Evolutionary conservation across 2,113 vertebrate species (phyloP), one percentile per base, ranked within the genome.

Genomic region (Turnix velox): DNA sequence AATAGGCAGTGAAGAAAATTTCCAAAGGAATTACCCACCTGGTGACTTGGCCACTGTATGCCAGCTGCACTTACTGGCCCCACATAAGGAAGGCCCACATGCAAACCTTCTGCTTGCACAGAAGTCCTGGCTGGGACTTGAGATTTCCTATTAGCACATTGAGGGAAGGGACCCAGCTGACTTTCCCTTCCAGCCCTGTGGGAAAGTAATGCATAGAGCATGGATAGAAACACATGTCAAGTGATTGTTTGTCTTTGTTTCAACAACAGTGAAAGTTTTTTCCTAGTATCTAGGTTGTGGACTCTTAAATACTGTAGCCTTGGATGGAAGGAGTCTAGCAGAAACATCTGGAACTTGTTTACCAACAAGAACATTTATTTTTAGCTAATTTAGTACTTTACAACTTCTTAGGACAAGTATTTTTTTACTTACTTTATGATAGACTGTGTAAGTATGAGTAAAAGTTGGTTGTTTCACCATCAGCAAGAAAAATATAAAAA

Each of bases 391-490:
- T 87, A 86, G 71, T 78, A 35, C 80, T 48, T 83, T 37, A 24
- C 55, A 68, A 9, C 65, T 78, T 65, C 72, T 84, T 84, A 57
- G 65, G 86, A 61, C 4, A 54, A 54, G 57, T 48, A 33, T 6
- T 25, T 67, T 76, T 94, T 74, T 30, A 5, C 93, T 90, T 94
- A 78, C 63, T 94, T 90, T 65, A 23, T 23, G 59, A 54, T 10
- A 42, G 43, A 8, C 72, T 77, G 59, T 58, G 71, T 73, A 83
- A 91, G 45, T 48, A 58, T 39, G 82, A 90, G 82, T 88, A 90
- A 69, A 93, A 93, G 58, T 57, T 40, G 54, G 27, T 69, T 80
- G 67, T 88, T 95, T 71, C 90, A 77, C 16, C 45, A 74, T 80
- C 65, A 76, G 61, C 33, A 52, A 67, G 86, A 69, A 75, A 92